Percentiles rank a stretch among this genome's conserved stretches.
phyloP scores from a whole-genome alignment of 1,140 invertebrate genomes.

The Propsilocerus akamusi region DNA sequence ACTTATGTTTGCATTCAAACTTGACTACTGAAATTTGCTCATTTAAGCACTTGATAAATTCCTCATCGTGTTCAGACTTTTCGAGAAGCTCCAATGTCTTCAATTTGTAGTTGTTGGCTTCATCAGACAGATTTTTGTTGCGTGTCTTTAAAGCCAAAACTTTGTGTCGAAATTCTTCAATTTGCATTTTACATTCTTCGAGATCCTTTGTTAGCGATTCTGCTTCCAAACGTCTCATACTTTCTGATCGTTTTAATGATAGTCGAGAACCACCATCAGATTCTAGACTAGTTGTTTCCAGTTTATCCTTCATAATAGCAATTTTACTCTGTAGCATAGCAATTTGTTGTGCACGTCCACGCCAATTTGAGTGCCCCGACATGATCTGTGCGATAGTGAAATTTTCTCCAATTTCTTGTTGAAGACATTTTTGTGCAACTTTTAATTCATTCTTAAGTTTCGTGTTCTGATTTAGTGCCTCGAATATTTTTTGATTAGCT shows the following conservation, averaged over 20 bases:
- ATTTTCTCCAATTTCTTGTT: constrained; percentile 46
- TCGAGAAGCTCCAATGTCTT: constrained; percentile 14
- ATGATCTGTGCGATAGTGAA: constrained; percentile 21
- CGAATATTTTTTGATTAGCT: constrained; percentile 40
- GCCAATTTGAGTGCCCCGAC: constrained; percentile 34
- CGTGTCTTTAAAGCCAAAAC: constrained; percentile 17
- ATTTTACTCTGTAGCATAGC: constrained; percentile 40
- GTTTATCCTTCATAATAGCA: constrained; percentile 36
- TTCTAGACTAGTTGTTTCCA: constrained; percentile 24
- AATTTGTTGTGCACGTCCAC: constrained; percentile 52
- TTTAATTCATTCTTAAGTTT: constrained; percentile 42
- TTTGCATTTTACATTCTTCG: constrained; percentile 22
- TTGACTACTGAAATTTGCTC: constrained; percentile 15
- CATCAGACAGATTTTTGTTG: constrained; percentile 20
- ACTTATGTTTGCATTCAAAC: constrained; percentile 14
- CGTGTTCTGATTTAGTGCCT: constrained; percentile 41
- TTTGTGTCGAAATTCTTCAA: constrained; percentile 22
- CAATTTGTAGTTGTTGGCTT: constrained; percentile 15
- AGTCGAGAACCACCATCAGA: constrained; percentile 17
- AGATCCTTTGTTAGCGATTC: constrained; percentile 31
- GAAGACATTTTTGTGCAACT: constrained; percentile 37
- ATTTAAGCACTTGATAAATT: constrained; percentile 13
- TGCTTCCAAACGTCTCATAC: constrained; percentile 29
- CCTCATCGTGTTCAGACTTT: constrained; percentile 15
- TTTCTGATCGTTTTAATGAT: constrained; percentile 32